Conservation (phyloP, 2,797 vertebrate genomes). For the Rhynchotus rufescens region DNA sequence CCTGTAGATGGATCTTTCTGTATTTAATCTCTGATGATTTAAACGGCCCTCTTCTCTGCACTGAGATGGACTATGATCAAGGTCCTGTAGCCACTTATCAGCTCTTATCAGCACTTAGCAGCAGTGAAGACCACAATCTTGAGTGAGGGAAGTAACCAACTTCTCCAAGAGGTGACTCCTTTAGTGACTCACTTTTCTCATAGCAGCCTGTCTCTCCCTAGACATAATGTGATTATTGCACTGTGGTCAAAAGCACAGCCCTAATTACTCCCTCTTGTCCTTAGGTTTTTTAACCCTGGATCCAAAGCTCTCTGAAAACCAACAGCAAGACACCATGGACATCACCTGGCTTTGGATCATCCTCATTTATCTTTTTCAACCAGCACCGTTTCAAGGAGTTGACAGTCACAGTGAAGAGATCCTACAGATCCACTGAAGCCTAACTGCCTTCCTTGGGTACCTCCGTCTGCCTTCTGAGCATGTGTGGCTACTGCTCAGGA, state of each 20-base stretch:
- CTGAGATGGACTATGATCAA: background rate
- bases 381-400: background rate
- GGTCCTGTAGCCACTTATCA: background rate
- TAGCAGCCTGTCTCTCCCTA: background rate
- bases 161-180: background rate
- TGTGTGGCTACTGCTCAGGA: background rate
- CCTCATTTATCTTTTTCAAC: background rate
- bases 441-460: fast-evolving
- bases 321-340: background rate
- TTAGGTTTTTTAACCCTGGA: background rate
- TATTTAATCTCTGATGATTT: background rate
- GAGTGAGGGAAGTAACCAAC: background rate
- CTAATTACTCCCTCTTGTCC: background rate
- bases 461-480: background rate
- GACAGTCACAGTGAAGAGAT: background rate
- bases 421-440: background rate
- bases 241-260: background rate
- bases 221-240: fast-evolving
- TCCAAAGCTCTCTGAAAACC: background rate
- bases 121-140: background rate
- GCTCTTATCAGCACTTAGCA: background rate
- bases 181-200: background rate
- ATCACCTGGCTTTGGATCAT: background rate
- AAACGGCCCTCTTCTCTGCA: background rate
- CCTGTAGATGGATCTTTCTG: background rate